Conservation (phyloP, 2,113 vertebrate genomes). For the Mus spicilegus region DNA sequence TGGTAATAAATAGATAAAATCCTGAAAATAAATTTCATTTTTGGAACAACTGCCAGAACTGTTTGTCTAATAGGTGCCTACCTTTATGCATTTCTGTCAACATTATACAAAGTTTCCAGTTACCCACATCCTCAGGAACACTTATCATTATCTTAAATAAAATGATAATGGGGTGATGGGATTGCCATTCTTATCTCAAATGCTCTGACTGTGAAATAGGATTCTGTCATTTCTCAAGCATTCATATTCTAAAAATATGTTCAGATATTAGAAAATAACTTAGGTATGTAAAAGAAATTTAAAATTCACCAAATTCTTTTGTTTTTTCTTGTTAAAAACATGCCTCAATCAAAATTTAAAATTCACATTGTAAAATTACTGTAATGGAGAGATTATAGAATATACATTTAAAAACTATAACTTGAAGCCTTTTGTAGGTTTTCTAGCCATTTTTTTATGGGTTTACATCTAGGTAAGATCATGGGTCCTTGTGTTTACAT, state of each 20-base stretch:
- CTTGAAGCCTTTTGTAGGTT: neutral
- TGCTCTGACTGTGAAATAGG: neutral
- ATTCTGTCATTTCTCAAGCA: slow-evolving; percentile 34
- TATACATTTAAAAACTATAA: neutral
- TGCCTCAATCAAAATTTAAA: neutral
- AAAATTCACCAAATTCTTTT: neutral
- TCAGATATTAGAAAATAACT: neutral
- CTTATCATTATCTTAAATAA: neutral
- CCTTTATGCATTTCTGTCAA: neutral
- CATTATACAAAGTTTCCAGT: neutral
- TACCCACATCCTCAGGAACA: neutral
- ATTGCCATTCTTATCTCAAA: neutral
- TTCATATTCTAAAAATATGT: neutral
- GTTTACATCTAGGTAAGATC: neutral
- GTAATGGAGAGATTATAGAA: neutral
- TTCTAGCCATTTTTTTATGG: neutral
- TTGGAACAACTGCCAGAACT: neutral
- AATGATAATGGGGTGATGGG: neutral
- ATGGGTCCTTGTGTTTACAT: neutral
- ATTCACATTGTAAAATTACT: neutral
- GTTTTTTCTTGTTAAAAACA: neutral
- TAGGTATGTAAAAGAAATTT: neutral
- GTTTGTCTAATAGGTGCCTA: neutral
- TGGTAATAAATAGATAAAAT: neutral
- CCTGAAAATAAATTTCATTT: neutral